These are phyloP conservation scores for Harlomillsia oculata DNA, from an alignment of 1,140 invertebrate genomes.

Conservation along the genomic window DNA sequence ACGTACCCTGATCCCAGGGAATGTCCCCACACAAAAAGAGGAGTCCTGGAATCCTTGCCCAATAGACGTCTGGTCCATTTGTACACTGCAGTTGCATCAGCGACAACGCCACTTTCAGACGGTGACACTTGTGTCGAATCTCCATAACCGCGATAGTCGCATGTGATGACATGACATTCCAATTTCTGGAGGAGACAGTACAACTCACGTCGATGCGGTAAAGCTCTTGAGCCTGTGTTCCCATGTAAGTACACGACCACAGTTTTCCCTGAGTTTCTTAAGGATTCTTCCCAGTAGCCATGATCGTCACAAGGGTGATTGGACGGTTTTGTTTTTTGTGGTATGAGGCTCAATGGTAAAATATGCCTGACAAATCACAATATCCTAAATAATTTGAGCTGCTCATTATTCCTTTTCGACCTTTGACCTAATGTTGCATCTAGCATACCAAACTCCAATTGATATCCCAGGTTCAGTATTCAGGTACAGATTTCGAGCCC, in stretches of 20 bases:
- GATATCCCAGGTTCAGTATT: constrained; percentile 45
- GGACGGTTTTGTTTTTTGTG: too few species aligned
- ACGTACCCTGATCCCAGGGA: constrained; percentile 67
- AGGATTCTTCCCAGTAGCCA: constrained; percentile 42
- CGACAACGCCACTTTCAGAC: constrained; percentile 72
- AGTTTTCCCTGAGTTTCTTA: constrained; percentile 45
- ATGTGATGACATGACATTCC: constrained; percentile 22
- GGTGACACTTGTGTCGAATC: constrained; percentile 65
- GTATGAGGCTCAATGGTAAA: neutral
- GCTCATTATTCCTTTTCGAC: constrained; percentile 37
- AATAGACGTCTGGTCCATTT: constrained; percentile 57
- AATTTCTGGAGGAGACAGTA: constrained; percentile 46
- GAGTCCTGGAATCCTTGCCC: constrained; percentile 38
- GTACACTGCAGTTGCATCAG: constrained; percentile 66
- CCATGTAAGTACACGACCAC: constrained; percentile 79
- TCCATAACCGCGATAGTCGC: constrained; percentile 84
- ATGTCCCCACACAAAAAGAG: constrained; percentile 80
- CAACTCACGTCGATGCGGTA: constrained; percentile 59
- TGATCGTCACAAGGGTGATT: too few species aligned
- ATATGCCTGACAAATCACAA: constrained; percentile 5
- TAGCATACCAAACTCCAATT: constrained; percentile 51
- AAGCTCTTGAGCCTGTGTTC: constrained; percentile 50
- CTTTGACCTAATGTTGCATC: constrained; percentile 32
- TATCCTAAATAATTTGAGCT: too few species aligned
- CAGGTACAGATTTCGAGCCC: constrained; percentile 61